A percentile compares a stretch with the other conserved stretches of the same genome.
Evolutionary conservation across 2,888 invertebrate genomes (phyloP).

Genomic region (Pandemis heparana): DNA sequence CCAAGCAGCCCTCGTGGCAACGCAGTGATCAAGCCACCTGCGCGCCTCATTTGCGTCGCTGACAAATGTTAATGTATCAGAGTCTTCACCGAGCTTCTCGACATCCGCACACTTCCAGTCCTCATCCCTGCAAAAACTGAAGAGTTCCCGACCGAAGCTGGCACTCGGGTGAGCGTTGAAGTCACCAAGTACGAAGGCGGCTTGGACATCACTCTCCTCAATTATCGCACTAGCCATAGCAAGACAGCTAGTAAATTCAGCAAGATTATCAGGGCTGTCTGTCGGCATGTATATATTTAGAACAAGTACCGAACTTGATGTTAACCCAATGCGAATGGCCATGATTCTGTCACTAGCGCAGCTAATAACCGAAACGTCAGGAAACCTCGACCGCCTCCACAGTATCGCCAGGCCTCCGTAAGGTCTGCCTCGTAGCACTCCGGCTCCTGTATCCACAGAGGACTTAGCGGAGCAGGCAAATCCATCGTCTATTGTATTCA

Average conservation of each 20-base stretch:
- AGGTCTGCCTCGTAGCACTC: slow-evolving; percentile 1
- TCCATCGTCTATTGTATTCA: not conserved
- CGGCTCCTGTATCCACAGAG: not conserved
- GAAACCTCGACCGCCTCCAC: not conserved
- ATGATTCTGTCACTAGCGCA: not conserved
- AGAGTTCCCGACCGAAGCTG: not conserved
- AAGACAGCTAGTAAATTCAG: not conserved
- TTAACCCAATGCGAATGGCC: not conserved
- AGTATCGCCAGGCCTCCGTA: slow-evolving; percentile 10
- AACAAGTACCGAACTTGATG: not conserved
- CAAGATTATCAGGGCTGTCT: not conserved
- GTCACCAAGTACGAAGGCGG: too few relatives aligned
- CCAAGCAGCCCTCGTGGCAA: not conserved
- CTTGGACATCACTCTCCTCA: not conserved
- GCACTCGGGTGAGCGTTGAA: not conserved
- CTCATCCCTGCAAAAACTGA: not conserved
- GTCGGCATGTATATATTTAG: slow-evolving; percentile 1
- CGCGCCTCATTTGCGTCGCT: not conserved
- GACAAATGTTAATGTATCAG: not conserved
- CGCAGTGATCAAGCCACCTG: slow-evolving; percentile 1
- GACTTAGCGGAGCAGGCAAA: slow-evolving; percentile 1
- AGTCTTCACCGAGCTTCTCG: not conserved
- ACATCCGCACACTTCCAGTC: not conserved
- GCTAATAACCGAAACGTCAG: not conserved
- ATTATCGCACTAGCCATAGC: not conserved